A percentile compares a stretch with the other conserved stretches of the same genome.
phyloP scores from a whole-genome alignment of 2,888 invertebrate genomes.

The Odiellus spinosus region DNA sequence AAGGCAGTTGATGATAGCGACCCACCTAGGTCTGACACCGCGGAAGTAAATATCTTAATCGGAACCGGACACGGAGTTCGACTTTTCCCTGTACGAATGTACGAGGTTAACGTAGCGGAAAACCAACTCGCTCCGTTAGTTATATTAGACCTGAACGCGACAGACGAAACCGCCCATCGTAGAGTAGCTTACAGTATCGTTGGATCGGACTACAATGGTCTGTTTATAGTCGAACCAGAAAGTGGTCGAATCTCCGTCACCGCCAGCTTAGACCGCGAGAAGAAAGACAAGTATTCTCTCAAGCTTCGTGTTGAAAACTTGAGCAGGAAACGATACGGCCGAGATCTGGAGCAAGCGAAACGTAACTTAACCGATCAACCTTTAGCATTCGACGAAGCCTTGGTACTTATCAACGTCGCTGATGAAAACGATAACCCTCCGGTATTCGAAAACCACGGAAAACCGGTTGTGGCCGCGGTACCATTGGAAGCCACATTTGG shows the following conservation, averaged over 20 bases:
- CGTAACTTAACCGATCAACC: constrained; percentile 11
- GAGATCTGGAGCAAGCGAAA: neutral
- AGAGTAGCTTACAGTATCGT: constrained; percentile 24
- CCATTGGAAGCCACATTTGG: constrained; percentile 66
- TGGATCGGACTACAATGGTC: constrained; percentile 22
- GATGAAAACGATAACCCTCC: constrained; percentile 74
- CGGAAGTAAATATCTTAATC: constrained; percentile 23
- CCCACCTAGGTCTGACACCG: constrained; percentile 23
- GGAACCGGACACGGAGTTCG: constrained; percentile 24
- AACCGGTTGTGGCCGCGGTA: constrained; percentile 65
- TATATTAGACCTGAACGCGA: constrained; percentile 56
- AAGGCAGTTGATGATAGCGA: constrained; percentile 21
- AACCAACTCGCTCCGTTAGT: constrained; percentile 54
- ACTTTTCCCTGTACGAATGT: constrained; percentile 37
- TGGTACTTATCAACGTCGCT: constrained; percentile 54
- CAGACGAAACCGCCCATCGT: constrained; percentile 35
- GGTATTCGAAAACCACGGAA: constrained; percentile 52
- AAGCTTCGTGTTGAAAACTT: constrained; percentile 23
- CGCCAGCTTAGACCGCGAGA: constrained; percentile 57
- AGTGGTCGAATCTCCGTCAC: constrained; percentile 59
- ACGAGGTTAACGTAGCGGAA: constrained; percentile 65
- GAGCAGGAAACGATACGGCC: constrained; percentile 1
- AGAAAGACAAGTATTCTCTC: constrained; percentile 45
- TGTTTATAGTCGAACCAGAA: constrained; percentile 40
- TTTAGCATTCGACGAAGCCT: constrained; percentile 47